Conservation (phyloP, 2,113 vertebrate species). For the Aythya baeri region DNA sequence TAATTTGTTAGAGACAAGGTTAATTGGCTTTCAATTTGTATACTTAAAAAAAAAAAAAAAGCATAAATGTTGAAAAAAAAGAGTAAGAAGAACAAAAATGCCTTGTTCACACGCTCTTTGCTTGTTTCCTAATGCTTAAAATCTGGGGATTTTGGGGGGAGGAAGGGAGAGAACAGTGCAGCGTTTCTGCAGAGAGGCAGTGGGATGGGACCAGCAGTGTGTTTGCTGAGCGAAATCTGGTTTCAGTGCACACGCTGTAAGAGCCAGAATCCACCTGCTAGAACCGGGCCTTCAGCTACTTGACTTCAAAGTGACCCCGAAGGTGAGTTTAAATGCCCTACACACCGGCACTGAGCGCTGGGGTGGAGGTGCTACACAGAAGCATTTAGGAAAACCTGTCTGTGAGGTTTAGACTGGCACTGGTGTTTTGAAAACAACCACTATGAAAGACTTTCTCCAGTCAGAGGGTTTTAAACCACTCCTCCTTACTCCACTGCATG, state of each 20-base stretch:
- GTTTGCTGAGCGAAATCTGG: not conserved
- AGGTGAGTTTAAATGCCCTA: constrained; percentile 16
- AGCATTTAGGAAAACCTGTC: not conserved
- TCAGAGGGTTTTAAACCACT: not conserved
- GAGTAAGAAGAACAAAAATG: not conserved
- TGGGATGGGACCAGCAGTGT: not conserved
- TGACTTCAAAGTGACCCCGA: constrained; percentile 60
- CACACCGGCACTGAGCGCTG: accelerated
- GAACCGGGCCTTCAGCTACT: constrained; percentile 23
- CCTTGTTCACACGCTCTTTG: not conserved
- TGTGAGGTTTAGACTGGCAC: not conserved
- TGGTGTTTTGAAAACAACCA: constrained; percentile 27
- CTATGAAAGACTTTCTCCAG: not conserved
- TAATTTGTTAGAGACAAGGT: not conserved
- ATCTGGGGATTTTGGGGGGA: not conserved
- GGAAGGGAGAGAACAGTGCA: not conserved
- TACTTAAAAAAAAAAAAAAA: not conserved
- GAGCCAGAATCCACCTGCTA: constrained; percentile 62
- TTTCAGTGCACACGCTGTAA: constrained; percentile 29
- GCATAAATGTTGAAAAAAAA: not conserved
- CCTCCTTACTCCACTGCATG: not conserved
- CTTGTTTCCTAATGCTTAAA: not conserved
- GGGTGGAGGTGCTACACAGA: not conserved
- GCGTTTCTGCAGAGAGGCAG: not conserved
- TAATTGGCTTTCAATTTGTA: not conserved